Evolutionary conservation across 2,797 vertebrate genomes (phyloP), one percentile per base, ranked within the genome.

Genomic region (Hozukius guyotensis): DNA sequence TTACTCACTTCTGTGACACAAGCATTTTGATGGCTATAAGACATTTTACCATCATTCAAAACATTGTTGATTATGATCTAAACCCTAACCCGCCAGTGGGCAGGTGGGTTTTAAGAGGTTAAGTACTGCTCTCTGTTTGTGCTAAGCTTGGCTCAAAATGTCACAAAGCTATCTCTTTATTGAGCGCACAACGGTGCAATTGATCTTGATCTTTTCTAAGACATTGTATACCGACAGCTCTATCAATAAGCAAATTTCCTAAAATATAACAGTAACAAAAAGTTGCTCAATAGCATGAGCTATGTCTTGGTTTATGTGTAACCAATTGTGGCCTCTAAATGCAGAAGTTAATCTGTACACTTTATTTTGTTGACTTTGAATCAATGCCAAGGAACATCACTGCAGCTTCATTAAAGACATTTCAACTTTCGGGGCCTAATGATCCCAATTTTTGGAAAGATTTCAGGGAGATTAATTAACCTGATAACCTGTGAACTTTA

Each of bases 11-110:
- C 18, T 49, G 46, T 49, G 46, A 49, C 0, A 49, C 46, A 49
- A 49, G 46, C 46, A 49, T 49, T 0, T 0, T 49, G 46, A 49
- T 20, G 46, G 0, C 38, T 42, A 0, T 42, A 0, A 42, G 38
- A 0, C 38, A 42, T 42, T 42, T 42, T 16, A 42, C 38, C 38
- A 42, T 16, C 38, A 42, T 16, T 38, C 36, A 38, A 14, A 42
- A 0, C 14, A 42, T 16, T 42, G 38, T 6, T 42, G 38, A 42
- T 16, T 42, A 16, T 16, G 38, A 16, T 42, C 38, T 16, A 42
- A 38, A 42, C 38, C 6, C 38, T 38, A 0, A 14, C 36, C 0
- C 36, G 36, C 36, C 12, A 38, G 12, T 38, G 36, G 12, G 36
- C 36, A 38, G 36, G 5, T 38, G 36, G 36, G 14, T 42, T 16